These are phyloP conservation scores for Melolontha melolontha DNA, from an alignment of 2,888 invertebrate species.

Conservation along the genomic window DNA sequence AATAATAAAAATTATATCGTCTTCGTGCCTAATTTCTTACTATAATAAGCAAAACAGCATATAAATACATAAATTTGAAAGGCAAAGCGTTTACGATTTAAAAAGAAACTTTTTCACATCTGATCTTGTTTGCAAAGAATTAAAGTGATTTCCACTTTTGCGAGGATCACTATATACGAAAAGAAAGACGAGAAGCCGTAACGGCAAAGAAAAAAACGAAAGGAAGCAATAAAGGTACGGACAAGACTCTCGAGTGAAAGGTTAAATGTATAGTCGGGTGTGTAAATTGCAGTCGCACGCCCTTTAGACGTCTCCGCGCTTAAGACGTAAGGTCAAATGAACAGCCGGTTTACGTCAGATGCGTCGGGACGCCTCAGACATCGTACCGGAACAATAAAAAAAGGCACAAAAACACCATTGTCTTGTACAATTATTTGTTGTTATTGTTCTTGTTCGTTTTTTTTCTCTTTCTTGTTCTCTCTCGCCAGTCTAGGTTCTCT, in stretches of 20 bases:
- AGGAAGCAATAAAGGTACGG: constrained; percentile 30
- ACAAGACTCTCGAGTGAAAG: constrained; percentile 18
- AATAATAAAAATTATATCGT: too few species aligned
- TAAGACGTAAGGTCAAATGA: constrained; percentile 44
- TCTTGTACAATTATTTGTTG: constrained; percentile 42
- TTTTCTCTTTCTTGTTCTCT: constrained; percentile 5
- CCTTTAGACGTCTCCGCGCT: constrained; percentile 40
- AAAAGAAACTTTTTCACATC: neutral
- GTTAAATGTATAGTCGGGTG: constrained; percentile 36
- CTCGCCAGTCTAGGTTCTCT: neutral
- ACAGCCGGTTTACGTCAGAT: constrained; percentile 45
- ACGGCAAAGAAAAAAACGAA: constrained; percentile 19
- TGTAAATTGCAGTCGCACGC: constrained; percentile 34
- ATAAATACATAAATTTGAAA: too few species aligned
- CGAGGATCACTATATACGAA: neutral
- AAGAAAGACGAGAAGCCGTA: constrained; percentile 29
- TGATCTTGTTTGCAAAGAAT: constrained; percentile 2
- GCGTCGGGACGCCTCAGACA: constrained; percentile 40
- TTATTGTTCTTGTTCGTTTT: constrained; percentile 34
- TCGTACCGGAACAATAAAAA: constrained; percentile 39
- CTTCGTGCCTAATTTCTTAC: too few species aligned
- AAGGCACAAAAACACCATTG: constrained; percentile 33
- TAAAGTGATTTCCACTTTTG: constrained; percentile 31
- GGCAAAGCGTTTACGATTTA: too few species aligned
- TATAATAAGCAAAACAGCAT: too few species aligned